A percentile compares a stretch with the other conserved stretches of the same genome.
Conservation (phyloP, 2,888 invertebrate species). For the Coleophora deauratella region DNA sequence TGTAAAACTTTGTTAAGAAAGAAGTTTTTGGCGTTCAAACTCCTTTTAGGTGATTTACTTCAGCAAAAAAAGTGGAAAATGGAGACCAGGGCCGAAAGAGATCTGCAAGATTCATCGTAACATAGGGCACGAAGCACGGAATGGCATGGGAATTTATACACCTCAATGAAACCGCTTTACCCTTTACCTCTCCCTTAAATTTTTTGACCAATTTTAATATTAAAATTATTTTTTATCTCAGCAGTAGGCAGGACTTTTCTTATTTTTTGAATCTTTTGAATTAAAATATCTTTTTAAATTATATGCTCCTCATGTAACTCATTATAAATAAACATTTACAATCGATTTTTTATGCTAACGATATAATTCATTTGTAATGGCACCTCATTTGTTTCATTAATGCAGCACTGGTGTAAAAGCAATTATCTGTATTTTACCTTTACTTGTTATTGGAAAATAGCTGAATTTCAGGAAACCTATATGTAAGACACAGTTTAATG, state of each 20-base stretch:
- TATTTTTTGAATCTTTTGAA: no score
- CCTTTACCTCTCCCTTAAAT: background rate
- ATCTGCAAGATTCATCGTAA: constrained; percentile 39
- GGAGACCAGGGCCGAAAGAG: constrained; percentile 73
- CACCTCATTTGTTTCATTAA: background rate
- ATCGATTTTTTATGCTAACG: no score
- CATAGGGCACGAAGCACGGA: constrained; percentile 48
- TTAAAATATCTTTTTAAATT: no score
- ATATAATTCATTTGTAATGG: no score
- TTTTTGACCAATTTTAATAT: no score
- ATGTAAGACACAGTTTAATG: no score
- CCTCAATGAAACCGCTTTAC: background rate
- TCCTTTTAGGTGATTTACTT: constrained; percentile 45
- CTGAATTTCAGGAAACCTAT: no score
- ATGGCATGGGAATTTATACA: constrained; percentile 35
- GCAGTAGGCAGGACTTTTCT: no score
- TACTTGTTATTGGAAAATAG: no score
- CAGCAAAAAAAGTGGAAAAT: constrained; percentile 44
- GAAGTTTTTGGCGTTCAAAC: constrained; percentile 3
- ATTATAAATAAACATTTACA: no score
- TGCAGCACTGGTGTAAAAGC: background rate
- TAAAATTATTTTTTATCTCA: no score
- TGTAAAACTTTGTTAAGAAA: constrained; percentile 20
- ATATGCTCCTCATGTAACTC: no score
- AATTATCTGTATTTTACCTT: constrained; percentile 15